phyloP scores from a whole-genome alignment of 2,113 vertebrate genomes.

The Passer domesticus region DNA sequence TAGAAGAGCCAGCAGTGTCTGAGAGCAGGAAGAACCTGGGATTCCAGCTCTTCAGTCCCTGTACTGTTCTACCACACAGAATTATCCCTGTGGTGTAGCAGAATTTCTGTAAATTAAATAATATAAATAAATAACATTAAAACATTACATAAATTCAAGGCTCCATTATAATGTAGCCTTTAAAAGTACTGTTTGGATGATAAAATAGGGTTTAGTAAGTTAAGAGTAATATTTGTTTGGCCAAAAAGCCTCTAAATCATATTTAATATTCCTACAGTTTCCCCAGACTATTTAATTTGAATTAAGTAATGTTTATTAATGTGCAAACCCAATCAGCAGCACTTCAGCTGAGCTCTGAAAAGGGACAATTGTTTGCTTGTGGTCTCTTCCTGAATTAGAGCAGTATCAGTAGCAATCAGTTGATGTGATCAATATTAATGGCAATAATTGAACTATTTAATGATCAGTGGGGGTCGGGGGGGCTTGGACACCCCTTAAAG shows the following conservation, averaged over 20 bases:
- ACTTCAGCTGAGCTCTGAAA: background rate
- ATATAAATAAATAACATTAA: background rate
- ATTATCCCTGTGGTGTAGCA: background rate
- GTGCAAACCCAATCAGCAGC: background rate
- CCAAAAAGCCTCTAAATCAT: background rate
- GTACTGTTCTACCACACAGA: background rate
- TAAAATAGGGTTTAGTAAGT: background rate
- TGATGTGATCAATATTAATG: background rate
- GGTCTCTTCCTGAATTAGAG: background rate
- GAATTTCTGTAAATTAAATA: background rate
- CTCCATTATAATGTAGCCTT: background rate
- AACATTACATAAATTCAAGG: background rate
- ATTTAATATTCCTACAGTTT: background rate
- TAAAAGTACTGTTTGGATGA: background rate
- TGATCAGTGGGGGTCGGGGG: background rate
- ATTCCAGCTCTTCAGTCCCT: background rate
- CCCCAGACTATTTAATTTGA: background rate
- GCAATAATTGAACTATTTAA: background rate
- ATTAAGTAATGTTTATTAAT: background rate
- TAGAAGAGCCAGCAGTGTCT: background rate
- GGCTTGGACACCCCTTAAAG: background rate
- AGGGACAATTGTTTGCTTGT: background rate
- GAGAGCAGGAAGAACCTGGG: background rate
- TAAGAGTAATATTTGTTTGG: background rate
- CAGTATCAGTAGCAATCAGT: background rate